These are phyloP conservation scores for Drosophila meridionalis DNA, from an alignment of 2,888 invertebrate species.

Conservation along the genomic window DNA sequence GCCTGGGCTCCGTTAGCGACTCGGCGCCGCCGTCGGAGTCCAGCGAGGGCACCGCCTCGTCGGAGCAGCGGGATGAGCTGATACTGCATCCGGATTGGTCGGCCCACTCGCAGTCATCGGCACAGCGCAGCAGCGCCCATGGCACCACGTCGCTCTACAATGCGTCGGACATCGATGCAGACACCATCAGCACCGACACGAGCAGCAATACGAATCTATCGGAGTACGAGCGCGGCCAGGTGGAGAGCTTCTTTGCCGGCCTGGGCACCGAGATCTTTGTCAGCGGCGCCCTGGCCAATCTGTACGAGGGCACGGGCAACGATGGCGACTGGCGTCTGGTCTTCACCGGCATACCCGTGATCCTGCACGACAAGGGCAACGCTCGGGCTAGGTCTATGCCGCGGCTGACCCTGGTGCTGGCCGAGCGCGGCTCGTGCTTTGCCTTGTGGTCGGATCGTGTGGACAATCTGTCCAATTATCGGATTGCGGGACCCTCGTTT, in stretches of 20 bases:
- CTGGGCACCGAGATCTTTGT: slow-evolving; percentile 92
- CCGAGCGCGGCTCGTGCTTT: slow-evolving; percentile 92
- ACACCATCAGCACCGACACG: slow-evolving; percentile 84
- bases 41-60: slow-evolving; percentile 87
- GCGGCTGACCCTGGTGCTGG: slow-evolving; percentile 89
- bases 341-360: slow-evolving; percentile 92
- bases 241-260: slow-evolving; percentile 91
- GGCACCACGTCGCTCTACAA: slow-evolving; percentile 83
- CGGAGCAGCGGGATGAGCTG: slow-evolving; percentile 80
- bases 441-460: slow-evolving; percentile 93
- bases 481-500: slow-evolving; percentile 89
- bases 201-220: slow-evolving; percentile 86
- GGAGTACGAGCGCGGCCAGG: slow-evolving; percentile 88
- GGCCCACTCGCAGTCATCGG: slow-evolving; percentile 65
- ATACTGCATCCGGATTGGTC: slow-evolving; percentile 69
- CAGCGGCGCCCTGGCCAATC: slow-evolving; percentile 90
- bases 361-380: slow-evolving; percentile 91
- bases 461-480: slow-evolving; percentile 91
- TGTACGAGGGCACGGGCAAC: slow-evolving; percentile 88
- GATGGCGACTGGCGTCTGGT: slow-evolving; percentile 89
- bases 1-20: slow-evolving; percentile 88
- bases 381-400: slow-evolving; percentile 89
- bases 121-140: slow-evolving; percentile 71
- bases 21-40: slow-evolving; percentile 86
- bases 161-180: slow-evolving; percentile 83